Base-by-base conservation (phyloP, 2,888 invertebrate species). In the Campaea margaritaria region DNA sequence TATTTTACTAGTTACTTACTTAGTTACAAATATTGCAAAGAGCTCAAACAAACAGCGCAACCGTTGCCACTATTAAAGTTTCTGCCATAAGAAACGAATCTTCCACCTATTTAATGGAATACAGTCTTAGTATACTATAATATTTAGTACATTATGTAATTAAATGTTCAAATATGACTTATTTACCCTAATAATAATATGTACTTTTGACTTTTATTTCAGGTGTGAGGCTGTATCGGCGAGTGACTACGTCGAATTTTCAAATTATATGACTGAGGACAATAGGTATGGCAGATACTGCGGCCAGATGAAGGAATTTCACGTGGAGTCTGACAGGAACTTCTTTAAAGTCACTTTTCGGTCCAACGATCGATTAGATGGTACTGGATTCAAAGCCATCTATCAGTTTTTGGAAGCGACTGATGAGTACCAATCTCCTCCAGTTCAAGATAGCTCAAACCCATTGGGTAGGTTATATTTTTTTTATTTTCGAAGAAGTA, bases 161-260 rank as follows among this genome's bases (percentile, higher is more conserved):
- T n/a, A n/a, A n/a, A n/a, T n/a, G n/a, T n/a, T n/a, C n/a, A n/a
- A n/a, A n/a, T n/a, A n/a, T n/a, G n/a, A n/a, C n/a, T n/a, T n/a
- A n/a, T n/a, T n/a, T n/a, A n/a, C n/a, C n/a, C n/a, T n/a, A n/a
- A n/a, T 12, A 14, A 46, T n/a, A 28, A 48, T 5, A 13, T 43
- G 10, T 28, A 34, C n/a, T n/a, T n/a, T n/a, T n/a, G n/a, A n/a
- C n/a, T n/a, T 50, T 62, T n/a, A 43, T 61, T 93, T 87, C 93
- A 99, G 99, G 68, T 99, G 99, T 83, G 97, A 97, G 77, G 96
- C 96, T 58, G 94, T 95, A 46, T 96, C 98, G 1, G 97, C 97
- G 43, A 99, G 98, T 79, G 99, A 99, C 88, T 99, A 96, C 87
- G 97, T 99, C 52, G 97, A 99, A 85, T 98, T 99, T 89, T 98